Base-by-base conservation (phyloP, 2,113 vertebrate genomes). In the Mirounga angustirostris region DNA sequence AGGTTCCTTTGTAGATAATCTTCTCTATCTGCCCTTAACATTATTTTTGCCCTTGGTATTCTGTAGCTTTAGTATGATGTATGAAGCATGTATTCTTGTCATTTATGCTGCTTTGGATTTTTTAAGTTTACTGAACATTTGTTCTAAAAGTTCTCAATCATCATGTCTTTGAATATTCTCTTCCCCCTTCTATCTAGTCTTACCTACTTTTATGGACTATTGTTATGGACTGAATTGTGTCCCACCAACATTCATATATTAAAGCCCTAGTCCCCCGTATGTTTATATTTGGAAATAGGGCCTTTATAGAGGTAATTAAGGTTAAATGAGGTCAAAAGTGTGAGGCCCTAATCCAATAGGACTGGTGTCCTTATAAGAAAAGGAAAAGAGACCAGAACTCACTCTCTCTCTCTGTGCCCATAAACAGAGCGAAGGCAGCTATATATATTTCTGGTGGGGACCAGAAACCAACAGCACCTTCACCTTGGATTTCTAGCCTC, bases 21-120 rank as follows among this genome's bases (percentile, higher is more conserved):
- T 43, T 67, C 52, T 33, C 67, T 65, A 18, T 67, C 52, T 80
- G 40, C 21, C 21, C 61, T 90, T 69, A 91, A 78, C 63, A 30
- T 95, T 78, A 59, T 71, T 95, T 86, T 86, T 82, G 52, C 79
- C 81, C 86, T 79, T 79, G 61, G 63, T 71, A 50, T 59, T 84
- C 40, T 74, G 7, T 69, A 33, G 14, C 67, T 85, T 85, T 18
- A 78, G 36, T 67, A 59, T 19, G 52, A 54, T 54, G 1, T 91
- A 16, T 94, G 19, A 65, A 83, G 67, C n/a, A 56, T 84, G 19
- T 28, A 56, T 84, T 92, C 26, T 74, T 73, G 80, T 80, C 33
- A 81, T 63, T 58, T 95, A 74, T 74, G n/a, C 46, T 54, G n/a
- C 22, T 78, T 61, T 92, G 21, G 15, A 54, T 87, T 81, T 92